Evolutionary conservation across 1,140 invertebrate species (phyloP), one percentile per base, ranked within the genome.

Genomic region (Nasonia giraulti): DNA sequence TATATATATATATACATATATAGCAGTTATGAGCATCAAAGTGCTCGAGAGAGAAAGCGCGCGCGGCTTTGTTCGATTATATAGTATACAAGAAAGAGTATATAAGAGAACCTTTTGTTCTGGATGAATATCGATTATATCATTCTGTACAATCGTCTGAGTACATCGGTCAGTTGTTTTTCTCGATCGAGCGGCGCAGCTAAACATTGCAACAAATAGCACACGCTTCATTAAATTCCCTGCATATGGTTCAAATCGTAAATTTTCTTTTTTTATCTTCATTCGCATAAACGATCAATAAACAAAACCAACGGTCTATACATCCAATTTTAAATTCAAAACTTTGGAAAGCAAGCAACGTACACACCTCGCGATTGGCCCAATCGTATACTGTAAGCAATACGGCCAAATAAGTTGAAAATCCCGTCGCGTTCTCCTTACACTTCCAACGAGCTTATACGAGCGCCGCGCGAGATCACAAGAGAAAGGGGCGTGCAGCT

Each of bases 141-240:
- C 20, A 23, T 47, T 62, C 77, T 66, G 68, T 84, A 62, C 8
- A 84, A 80, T 84, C 83, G 83, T 80, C 83, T 44, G 83, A 80
- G 77, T 50, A 75, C 77, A 55, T 84, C 83, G 82, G 75, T 76
- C 66, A 78, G 55, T 83, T 71, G 82, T 62, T 84, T 78, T 50
- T 84, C 82, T 79, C 50, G 82, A 73, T 62, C 82, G 75, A 79
- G 20, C 27, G 68, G 66, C 17, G 76, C 47, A 79, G 68, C 82
- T 79, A 84, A 84, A 84, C 82, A 84, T 84, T 84, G 73, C 68
- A 79, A 84, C 40, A 83, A 78, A 27, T 27, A 78, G 68, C 50
- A 75, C 69, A 82, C 50, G 69, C 23, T 75, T 82, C 71, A 55
- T 82, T 82, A 82, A 62, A 44, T 74, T 62, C n/a, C 10, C 66